These are phyloP conservation scores for Pteronura brasiliensis DNA, from an alignment of 2,113 vertebrate genomes.

Conservation along the genomic window DNA sequence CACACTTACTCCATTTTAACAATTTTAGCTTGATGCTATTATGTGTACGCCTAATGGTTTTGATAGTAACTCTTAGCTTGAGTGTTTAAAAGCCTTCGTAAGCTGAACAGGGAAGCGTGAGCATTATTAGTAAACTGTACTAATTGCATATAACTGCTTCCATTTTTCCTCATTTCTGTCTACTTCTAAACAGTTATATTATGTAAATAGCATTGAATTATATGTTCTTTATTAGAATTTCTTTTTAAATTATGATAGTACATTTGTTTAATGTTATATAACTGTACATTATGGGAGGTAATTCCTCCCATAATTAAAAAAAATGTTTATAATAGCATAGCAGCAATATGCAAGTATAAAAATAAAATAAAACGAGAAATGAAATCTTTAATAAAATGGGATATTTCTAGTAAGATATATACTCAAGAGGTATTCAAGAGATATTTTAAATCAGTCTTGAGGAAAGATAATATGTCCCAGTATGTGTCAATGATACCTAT, in stretches of 20 bases:
- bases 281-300: neutral
- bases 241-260: neutral
- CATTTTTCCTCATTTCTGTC: neutral
- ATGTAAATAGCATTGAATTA: neutral
- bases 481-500: neutral
- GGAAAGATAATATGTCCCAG: too few species aligned
- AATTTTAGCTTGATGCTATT: neutral
- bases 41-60: neutral
- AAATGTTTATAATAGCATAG: neutral
- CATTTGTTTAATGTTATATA: neutral
- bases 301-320: neutral
- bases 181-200: neutral
- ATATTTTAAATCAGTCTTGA: neutral
- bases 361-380: neutral
- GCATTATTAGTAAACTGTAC: neutral
- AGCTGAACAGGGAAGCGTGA: neutral
- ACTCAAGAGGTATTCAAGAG: neutral
- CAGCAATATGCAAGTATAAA: neutral
- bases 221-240: neutral
- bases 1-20: neutral
- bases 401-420: neutral
- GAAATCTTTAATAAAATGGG: neutral
- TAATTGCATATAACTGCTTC: neutral
- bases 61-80: neutral
- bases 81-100: neutral